These are phyloP conservation scores for Celastrina argiolus DNA, from an alignment of 2,888 invertebrate species.

Conservation along the genomic window DNA sequence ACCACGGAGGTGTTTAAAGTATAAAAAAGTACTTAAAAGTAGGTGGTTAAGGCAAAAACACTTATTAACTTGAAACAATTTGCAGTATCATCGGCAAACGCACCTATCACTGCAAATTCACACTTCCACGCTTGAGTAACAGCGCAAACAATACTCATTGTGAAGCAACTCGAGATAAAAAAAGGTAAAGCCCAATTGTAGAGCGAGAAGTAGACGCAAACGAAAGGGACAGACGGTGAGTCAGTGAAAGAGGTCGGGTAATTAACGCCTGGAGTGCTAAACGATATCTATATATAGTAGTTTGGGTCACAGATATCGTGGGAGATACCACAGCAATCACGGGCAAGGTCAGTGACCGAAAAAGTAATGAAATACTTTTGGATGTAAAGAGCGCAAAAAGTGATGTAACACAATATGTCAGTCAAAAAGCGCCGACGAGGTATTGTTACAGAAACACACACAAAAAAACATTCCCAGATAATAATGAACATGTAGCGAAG, in stretches of 20 bases:
- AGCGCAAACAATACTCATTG: constrained; percentile 17
- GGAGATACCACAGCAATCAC: constrained; percentile 12
- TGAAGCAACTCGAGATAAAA: constrained; percentile 8
- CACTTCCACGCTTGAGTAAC: constrained; percentile 16
- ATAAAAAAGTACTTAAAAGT: no score
- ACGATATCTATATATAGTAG: constrained; percentile 37
- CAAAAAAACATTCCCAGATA: constrained; percentile 20
- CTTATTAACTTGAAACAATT: not conserved
- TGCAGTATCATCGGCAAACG: not conserved
- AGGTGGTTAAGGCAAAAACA: not conserved
- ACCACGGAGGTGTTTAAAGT: no score
- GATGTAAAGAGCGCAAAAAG: constrained; percentile 11
- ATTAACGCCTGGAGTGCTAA: constrained; percentile 55
- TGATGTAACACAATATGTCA: constrained; percentile 14
- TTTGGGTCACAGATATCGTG: constrained; percentile 27
- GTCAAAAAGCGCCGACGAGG: constrained; percentile 2
- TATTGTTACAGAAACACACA: constrained; percentile 12
- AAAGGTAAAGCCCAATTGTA: constrained; percentile 10
- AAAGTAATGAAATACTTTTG: constrained; percentile 14
- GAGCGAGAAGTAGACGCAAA: constrained; percentile 39
- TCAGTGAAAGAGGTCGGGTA: constrained; percentile 50
- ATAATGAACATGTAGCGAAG: not conserved
- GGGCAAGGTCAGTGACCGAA: constrained; percentile 17
- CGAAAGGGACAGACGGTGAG: constrained; percentile 44
- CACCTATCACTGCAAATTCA: constrained; percentile 3